A percentile compares a stretch with the other conserved stretches of the same genome.
Conservation (phyloP, 2,797 vertebrate genomes). For the Tokudaia muenninki region DNA sequence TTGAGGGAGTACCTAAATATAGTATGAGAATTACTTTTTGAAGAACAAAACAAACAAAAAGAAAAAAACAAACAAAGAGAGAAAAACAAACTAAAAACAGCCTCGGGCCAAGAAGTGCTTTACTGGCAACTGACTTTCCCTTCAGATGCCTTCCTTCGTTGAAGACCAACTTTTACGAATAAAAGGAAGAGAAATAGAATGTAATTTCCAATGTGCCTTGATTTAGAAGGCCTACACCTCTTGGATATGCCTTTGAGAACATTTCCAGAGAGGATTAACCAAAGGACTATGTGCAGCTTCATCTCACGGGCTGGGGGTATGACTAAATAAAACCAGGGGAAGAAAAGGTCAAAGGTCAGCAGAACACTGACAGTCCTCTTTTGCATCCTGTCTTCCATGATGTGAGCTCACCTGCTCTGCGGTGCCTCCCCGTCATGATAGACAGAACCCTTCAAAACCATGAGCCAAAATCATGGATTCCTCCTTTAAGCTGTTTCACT, state of each 20-base stretch:
- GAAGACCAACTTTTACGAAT: not conserved
- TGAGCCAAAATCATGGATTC: not conserved
- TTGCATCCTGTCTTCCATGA: not conserved
- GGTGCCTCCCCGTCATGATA: not conserved
- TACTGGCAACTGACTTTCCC: not conserved
- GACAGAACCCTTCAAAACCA: not conserved
- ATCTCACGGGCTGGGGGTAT: not conserved
- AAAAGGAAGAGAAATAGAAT: not conserved
- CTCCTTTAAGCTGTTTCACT: not conserved
- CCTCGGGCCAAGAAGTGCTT: not conserved
- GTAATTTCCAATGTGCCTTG: not conserved
- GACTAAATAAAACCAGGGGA: not conserved
- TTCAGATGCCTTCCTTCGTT: not conserved
- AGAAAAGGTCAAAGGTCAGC: not conserved
- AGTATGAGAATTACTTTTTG: not conserved
- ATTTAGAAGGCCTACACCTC: not conserved
- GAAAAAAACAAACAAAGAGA: not conserved
- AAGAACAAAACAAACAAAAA: not conserved
- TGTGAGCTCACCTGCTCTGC: not conserved
- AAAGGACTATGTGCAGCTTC: not conserved
- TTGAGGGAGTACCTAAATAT: not conserved
- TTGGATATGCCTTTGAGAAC: not conserved
- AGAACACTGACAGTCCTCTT: not conserved
- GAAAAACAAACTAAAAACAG: not conserved
- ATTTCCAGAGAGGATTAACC: not conserved